Evolutionary conservation across 2,797 vertebrate species (phyloP).

Genomic region (Urosaurus nigricauda): DNA sequence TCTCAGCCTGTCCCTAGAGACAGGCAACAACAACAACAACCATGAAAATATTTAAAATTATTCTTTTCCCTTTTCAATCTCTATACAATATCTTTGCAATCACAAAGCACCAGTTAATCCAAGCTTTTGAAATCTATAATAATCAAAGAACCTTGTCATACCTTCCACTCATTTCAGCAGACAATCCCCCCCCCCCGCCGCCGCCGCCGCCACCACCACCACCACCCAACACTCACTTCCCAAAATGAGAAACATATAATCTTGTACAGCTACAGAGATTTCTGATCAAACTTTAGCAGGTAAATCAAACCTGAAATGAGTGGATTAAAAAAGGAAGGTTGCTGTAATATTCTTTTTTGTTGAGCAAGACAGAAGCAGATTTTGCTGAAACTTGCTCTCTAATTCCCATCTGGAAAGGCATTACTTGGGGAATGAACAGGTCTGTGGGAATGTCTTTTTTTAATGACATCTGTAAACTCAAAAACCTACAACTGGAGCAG

Average conservation of each 20-base stretch:
- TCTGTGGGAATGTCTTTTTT: conserved; percentile 73
- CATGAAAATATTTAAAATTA: conserved; percentile 38
- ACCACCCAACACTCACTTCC: too few relatives aligned
- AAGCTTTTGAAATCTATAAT: conserved; percentile 84
- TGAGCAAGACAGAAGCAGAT: conserved; percentile 93
- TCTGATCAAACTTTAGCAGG: conserved; percentile 84
- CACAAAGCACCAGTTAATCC: conserved; percentile 87
- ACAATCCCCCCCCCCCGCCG: neutral
- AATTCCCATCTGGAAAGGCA: conserved; percentile 83
- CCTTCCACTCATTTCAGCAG: conserved; percentile 82
- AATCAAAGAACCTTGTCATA: conserved; percentile 82
- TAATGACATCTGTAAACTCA: conserved; percentile 76
- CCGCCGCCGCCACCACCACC: too few relatives aligned
- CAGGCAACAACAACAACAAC: neutral
- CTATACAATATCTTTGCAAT: conserved; percentile 79
- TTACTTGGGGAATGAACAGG: conserved; percentile 71
- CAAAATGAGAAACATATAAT: conserved; percentile 81
- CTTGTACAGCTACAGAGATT: conserved; percentile 87
- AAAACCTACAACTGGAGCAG: conserved; percentile 69
- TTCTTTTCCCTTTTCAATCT: conserved; percentile 41
- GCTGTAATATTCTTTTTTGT: conserved; percentile 79
- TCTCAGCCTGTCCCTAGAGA: too few relatives aligned
- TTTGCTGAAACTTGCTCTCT: conserved; percentile 84
- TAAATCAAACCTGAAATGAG: conserved; percentile 89
- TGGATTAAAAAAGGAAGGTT: conserved; percentile 86